Conservation (phyloP, 2,888 invertebrate genomes). For the Formica aserva region DNA sequence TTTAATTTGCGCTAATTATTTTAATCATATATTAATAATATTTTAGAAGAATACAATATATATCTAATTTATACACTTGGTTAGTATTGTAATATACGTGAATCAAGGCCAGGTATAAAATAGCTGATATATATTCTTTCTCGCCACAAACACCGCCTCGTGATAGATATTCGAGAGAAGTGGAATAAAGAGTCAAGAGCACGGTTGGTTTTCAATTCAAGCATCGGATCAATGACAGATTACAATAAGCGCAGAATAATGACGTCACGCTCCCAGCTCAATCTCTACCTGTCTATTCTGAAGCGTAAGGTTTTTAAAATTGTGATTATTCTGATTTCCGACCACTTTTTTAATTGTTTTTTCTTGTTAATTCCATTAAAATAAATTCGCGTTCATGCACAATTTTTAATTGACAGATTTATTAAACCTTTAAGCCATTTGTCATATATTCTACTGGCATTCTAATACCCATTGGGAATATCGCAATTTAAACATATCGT, state of each 20-base stretch:
- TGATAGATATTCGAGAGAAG: conserved; percentile 9
- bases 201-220: conserved; percentile 32
- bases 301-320: background rate
- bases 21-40: background rate
- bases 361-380: conserved; percentile 13
- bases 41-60: background rate
- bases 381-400: background rate
- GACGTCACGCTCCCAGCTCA: background rate
- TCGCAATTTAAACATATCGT: background rate
- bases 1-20: background rate
- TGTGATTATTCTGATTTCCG: background rate
- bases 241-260: conserved; percentile 41
- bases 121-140: background rate
- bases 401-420: background rate
- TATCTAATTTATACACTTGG: background rate
- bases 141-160: background rate
- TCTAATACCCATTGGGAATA: background rate
- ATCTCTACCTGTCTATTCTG: background rate
- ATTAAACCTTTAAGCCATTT: background rate
- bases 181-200: conserved; percentile 24
- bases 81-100: background rate
- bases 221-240: conserved; percentile 38
- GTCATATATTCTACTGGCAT: background rate
- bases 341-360: background rate
- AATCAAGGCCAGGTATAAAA: background rate